These are phyloP conservation scores for Chrysoperla carnea DNA, from an alignment of 1,140 invertebrate species.

Conservation along the genomic window DNA sequence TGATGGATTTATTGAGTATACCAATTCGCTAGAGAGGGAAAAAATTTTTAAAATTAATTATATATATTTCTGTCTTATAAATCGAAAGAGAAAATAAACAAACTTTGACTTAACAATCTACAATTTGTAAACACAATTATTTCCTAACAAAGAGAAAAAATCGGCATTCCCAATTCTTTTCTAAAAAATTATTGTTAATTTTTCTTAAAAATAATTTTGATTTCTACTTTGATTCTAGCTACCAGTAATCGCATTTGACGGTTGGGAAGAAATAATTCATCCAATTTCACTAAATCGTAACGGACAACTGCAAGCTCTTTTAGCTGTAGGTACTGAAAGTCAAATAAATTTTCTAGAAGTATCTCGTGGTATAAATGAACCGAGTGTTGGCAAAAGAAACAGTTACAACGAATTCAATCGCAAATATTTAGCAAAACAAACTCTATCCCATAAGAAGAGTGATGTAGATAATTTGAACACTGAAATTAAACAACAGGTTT, in stretches of 20 bases:
- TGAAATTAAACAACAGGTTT: neutral
- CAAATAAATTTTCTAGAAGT: conserved; percentile 35
- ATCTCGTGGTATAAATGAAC: conserved; percentile 26
- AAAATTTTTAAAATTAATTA: too few species aligned
- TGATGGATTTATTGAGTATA: too few species aligned
- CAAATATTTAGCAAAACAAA: neutral
- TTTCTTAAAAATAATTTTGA: neutral
- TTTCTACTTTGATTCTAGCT: conserved; percentile 19
- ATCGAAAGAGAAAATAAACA: too few species aligned
- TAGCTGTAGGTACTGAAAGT: conserved; percentile 36
- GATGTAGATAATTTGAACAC: neutral
- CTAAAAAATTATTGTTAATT: too few species aligned
- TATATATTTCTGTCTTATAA: too few species aligned
- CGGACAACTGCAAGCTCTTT: conserved; percentile 32
- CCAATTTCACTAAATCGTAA: conserved; percentile 20
- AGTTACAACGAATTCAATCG: neutral
- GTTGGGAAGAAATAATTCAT: conserved; percentile 31
- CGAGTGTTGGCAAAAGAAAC: conserved; percentile 8
- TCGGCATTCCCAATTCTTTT: too few species aligned
- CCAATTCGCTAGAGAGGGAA: too few species aligned
- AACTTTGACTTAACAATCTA: too few species aligned
- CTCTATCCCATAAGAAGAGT: neutral
- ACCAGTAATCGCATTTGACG: conserved; percentile 38
- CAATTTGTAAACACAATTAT: too few species aligned
- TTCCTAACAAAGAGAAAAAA: too few species aligned